Conservation (phyloP, 2,113 vertebrate genomes). For the Dipodomys spectabilis region DNA sequence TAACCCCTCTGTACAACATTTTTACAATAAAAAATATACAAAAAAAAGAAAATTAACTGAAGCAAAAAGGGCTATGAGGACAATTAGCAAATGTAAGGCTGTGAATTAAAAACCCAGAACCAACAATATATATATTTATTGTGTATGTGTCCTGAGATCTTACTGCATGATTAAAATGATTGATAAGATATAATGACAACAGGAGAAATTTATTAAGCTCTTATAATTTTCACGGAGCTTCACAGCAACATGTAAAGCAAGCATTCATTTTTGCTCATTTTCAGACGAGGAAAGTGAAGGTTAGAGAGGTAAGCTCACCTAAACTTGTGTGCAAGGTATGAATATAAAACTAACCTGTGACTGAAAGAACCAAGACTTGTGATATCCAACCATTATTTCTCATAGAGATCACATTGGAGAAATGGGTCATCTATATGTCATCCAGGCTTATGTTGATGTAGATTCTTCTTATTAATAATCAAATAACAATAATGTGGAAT, state of each 20-base stretch:
- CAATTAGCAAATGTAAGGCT: too few species aligned
- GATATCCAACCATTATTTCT: not conserved
- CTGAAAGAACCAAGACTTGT: not conserved
- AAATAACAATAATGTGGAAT: constrained; percentile 5
- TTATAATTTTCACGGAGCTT: not conserved
- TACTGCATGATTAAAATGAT: not conserved
- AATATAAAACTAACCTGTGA: not conserved
- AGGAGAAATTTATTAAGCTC: not conserved
- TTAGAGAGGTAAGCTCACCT: not conserved
- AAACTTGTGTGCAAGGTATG: not conserved
- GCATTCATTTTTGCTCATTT: not conserved
- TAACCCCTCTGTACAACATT: too few species aligned
- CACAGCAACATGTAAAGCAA: not conserved
- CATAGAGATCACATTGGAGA: not conserved
- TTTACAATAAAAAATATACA: too few species aligned
- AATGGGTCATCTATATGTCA: not conserved
- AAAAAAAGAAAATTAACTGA: too few species aligned
- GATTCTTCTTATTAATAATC: constrained; percentile 47
- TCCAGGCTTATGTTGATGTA: not conserved
- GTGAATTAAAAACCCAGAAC: too few species aligned
- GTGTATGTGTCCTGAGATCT: not conserved
- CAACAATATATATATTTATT: not conserved
- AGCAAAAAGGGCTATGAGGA: too few species aligned
- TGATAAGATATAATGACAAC: not conserved
- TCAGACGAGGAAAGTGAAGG: not conserved